phyloP scores from a whole-genome alignment of 2,888 invertebrate species.

The Orchesellides sinensis region DNA sequence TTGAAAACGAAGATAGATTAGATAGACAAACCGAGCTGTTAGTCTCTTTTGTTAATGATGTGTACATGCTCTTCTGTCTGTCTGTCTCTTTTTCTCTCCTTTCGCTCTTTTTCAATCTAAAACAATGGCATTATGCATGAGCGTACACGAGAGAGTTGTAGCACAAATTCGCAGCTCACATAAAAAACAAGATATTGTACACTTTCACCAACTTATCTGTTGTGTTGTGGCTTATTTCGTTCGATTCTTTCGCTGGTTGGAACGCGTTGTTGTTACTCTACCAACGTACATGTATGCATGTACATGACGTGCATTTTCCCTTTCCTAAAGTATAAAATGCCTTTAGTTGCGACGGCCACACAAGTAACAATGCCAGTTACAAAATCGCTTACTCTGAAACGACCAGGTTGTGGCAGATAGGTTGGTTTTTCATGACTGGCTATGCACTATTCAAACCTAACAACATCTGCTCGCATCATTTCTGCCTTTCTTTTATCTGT shows the following conservation, averaged over 20 bases:
- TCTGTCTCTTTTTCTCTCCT: constrained; percentile 17
- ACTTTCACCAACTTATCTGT: constrained; percentile 32
- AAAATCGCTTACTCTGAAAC: constrained; percentile 2
- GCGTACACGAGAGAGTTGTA: constrained; percentile 3
- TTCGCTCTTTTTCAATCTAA: neutral
- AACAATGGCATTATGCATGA: constrained; percentile 12
- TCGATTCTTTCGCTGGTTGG: constrained; percentile 13
- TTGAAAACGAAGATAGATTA: constrained; percentile 36
- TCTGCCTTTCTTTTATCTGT: too few relatives aligned
- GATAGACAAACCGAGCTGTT: constrained; percentile 41
- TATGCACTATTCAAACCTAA: constrained; percentile 7
- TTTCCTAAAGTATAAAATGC: too few relatives aligned
- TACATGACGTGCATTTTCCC: neutral
- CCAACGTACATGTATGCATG: neutral
- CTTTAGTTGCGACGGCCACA: constrained; percentile 37
- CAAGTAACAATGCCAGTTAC: constrained; percentile 47
- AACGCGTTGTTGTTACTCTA: neutral
- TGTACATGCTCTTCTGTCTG: neutral
- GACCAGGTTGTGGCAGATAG: constrained; percentile 20
- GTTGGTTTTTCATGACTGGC: constrained; percentile 58
- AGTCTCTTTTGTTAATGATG: constrained; percentile 55
- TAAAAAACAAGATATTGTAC: constrained; percentile 56
- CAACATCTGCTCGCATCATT: constrained; percentile 28
- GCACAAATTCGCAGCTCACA: constrained; percentile 28
- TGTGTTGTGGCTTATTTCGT: neutral